Evolutionary conservation across 1,140 invertebrate species (phyloP), one percentile per base, ranked within the genome.

Genomic region (Panagrolaimus sp.): DNA sequence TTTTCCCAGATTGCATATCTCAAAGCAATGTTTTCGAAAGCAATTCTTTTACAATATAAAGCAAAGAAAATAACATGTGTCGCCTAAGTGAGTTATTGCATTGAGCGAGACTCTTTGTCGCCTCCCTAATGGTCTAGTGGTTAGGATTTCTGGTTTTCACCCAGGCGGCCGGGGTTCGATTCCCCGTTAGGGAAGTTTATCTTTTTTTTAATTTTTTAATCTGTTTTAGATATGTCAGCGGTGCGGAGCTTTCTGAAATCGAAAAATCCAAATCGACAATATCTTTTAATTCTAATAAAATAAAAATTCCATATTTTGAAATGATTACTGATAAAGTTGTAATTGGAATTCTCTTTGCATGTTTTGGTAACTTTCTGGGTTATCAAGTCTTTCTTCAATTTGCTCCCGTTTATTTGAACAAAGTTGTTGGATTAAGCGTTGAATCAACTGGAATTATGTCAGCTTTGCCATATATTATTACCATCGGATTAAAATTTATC

Each of bases 371-470:
- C 15, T 68, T 71, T 24, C 65, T 65, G 63, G 52, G 21, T 21
- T 58, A 26, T 17, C 52, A 58, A 28, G 52, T 58, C 21, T 79
- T 79, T 48, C 65, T 73, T 32, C 79, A 79, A 46, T 79, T 76
- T 47, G 78, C 79, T 12, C 78, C 78, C 45, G 78, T 72, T 32
- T 79, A 79, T 71, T 58, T 79, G 24, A 81, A 80, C 45, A 82
- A 79, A 48, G 79, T 78, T 44, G 9, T 69, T 24, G 55, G 71
- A 43, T 73, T 79, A 44, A 68, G 81, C 44, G 71, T 78, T n/a
- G 55, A 71, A 52, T 63, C 65, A 1, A 80, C 78, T 28, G 74
- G 78, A 9, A 70, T 80, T 62, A 68, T 75, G n/a, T 55, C 73
- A 17, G 76, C 76, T 0, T 32, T 78, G 21, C 77, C 76, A 17